Evolutionary conservation across 2,888 invertebrate genomes (phyloP).

Genomic region (Hirtodrosophila alboralis): DNA sequence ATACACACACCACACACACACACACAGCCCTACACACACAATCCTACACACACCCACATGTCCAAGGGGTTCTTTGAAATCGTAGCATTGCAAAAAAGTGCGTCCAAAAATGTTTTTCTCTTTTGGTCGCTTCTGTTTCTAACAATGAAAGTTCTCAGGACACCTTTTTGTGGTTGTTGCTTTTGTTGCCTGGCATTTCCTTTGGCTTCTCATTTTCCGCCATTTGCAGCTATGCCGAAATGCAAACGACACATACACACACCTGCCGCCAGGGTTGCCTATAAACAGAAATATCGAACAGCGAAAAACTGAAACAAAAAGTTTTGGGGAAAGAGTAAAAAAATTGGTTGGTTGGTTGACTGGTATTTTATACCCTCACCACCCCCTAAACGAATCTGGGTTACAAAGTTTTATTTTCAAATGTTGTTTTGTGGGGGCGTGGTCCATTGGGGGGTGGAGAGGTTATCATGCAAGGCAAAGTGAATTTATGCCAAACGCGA

Average conservation of each 20-base stretch:
- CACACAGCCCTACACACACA: constrained; percentile 16
- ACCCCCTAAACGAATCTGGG: constrained; percentile 58
- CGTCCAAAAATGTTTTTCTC: constrained; percentile 45
- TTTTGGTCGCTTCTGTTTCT: constrained; percentile 20
- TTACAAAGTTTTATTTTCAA: constrained; percentile 70
- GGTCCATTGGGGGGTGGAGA: background rate
- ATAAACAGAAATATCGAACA: constrained; percentile 46
- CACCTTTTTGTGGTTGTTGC: constrained; percentile 18
- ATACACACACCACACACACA: constrained; percentile 12
- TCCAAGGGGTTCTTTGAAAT: constrained; percentile 46
- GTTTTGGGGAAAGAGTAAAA: constrained; percentile 12
- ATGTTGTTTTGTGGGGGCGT: constrained; percentile 44
- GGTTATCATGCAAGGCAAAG: constrained; percentile 46
- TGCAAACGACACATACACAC: constrained; percentile 45
- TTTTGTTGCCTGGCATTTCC: constrained; percentile 27
- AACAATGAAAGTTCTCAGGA: constrained; percentile 52
- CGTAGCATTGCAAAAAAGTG: constrained; percentile 52
- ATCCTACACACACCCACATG: constrained; percentile 13
- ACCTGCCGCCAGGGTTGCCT: constrained; percentile 10
- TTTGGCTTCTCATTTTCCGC: constrained; percentile 60
- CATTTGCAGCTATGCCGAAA: constrained; percentile 66
- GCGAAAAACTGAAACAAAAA: constrained; percentile 14
- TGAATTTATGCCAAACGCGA: constrained; percentile 75
- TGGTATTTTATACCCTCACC: constrained; percentile 9
- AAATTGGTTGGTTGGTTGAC: constrained; percentile 1